Base-by-base conservation (phyloP, 23 tunicate genomes). In the Halocynthia roretzi region DNA sequence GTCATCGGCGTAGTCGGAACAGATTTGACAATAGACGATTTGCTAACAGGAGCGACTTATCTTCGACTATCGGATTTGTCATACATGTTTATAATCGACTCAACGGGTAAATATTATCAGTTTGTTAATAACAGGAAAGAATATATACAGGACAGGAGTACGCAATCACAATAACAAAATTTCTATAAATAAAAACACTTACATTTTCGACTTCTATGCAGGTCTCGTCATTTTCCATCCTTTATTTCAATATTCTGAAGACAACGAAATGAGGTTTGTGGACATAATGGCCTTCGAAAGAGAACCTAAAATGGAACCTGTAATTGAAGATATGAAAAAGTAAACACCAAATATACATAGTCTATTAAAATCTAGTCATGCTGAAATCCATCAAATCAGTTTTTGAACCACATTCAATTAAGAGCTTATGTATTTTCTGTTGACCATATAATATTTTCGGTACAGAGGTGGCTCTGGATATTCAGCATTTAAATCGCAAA, bases 171-270 rank as follows among this genome's bases (percentile, higher is more conserved):
- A 31, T 31, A 31, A 31, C 44, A 31, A 1, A 31, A 31, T 31
- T 31, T 31, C 44, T 31, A 31, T 31, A 0, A 31, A 31, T 31
- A 31, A 31, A 31, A 31, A 31, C 44, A 31, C 44, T 31, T 31
- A 31, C 44, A 31, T 15, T 9, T 63, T n/a, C n/a, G n/a, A 18
- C 31, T 18, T 70, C 11, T 7, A 78, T 5, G 61, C 72, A 86
- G 92, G 92, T 56, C 61, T 76, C 56, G 82, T 81, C 8, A 68
- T 86, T 19, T 76, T 58, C 71, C 92, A 86, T 76, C 92, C 92
- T 21, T 31, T 86, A 14, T 70, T 86, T 62, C 54, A 62, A 15
- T 75, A 86, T 71, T 14, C 71, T 49, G 55, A 21, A 7, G 81
- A 74, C 49, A n/a, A 40, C 11, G 92, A 76, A 57, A 55, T 71